Evolutionary conservation across 2,113 vertebrate genomes (phyloP).

Genomic region (Periophthalmodon schlosseri): DNA sequence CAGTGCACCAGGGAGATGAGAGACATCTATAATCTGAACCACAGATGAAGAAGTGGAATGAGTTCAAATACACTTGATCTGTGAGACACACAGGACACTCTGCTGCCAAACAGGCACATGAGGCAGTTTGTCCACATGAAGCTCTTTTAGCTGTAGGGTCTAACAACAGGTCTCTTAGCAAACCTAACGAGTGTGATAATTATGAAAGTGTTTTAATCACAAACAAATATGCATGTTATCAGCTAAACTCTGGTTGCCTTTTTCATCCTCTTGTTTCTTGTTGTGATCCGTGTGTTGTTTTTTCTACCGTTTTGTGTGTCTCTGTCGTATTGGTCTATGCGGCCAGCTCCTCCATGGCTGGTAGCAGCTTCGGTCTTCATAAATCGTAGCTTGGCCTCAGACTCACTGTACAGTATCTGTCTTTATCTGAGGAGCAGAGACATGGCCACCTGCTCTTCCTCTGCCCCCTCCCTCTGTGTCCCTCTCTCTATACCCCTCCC

Average conservation of each 20-base stretch:
- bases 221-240: neutral
- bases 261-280: slow-evolving; percentile 3
- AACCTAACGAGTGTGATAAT: no score
- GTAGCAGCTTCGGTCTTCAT: slow-evolving; percentile 55
- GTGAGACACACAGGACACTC: slow-evolving; percentile 16
- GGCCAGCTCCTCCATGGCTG: slow-evolving; percentile 6
- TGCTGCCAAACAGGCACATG: neutral
- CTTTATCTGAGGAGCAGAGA: slow-evolving; percentile 64
- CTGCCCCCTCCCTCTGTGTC: slow-evolving; percentile 34
- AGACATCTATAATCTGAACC: slow-evolving; percentile 50
- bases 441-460: slow-evolving; percentile 71
- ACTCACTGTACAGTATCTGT: slow-evolving; percentile 61
- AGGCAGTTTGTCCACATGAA: no score
- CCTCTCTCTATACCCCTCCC: slow-evolving; percentile 40
- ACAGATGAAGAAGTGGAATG: slow-evolving; percentile 59
- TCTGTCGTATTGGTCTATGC: neutral
- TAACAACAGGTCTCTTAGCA: no score
- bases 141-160: no score
- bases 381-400: slow-evolving; percentile 64
- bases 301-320: slow-evolving; percentile 1
- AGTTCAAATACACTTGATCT: slow-evolving; percentile 41
- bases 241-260: no score
- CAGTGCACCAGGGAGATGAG: slow-evolving; percentile 45
- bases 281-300: slow-evolving; percentile 21
- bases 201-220: neutral